These are phyloP conservation scores for Gavia stellata DNA, from an alignment of 2,113 vertebrate genomes.

Conservation along the genomic window DNA sequence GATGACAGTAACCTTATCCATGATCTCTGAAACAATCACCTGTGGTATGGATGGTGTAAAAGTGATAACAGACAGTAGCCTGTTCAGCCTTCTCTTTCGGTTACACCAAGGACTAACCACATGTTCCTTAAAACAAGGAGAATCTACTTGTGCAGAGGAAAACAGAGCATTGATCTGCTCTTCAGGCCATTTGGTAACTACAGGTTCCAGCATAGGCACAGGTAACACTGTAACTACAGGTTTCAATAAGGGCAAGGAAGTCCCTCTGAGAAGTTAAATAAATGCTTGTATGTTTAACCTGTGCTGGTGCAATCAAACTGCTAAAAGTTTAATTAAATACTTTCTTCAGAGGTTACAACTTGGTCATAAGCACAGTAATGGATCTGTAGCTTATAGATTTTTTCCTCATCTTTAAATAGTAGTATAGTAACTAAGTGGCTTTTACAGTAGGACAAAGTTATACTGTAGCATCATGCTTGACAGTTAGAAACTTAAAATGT, in stretches of 20 bases:
- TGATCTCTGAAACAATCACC: not conserved
- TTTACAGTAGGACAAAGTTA: not conserved
- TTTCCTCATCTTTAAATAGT: not conserved
- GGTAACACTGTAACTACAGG: not conserved
- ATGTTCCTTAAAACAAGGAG: not conserved
- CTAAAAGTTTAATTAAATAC: not conserved
- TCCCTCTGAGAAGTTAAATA: not conserved
- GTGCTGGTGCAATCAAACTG: not conserved
- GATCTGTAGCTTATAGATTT: not conserved
- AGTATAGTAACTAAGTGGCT: not conserved
- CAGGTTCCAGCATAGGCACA: not conserved
- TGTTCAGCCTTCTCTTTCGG: not conserved
- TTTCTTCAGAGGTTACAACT: not conserved
- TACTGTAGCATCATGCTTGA: not conserved
- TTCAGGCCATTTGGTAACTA: not conserved
- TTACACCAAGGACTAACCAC: not conserved
- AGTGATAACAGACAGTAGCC: not conserved
- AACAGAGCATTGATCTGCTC: not conserved
- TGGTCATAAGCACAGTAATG: not conserved
- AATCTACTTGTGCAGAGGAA: not conserved
- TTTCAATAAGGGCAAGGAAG: not conserved
- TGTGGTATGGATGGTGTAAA: not conserved
- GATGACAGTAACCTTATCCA: not conserved
- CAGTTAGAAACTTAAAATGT: not conserved
- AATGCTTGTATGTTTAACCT: not conserved